A percentile compares a stretch with the other conserved stretches of the same genome.
These are phyloP conservation scores for Gadus chalcogrammus DNA, from an alignment of 2,113 vertebrate species.

Conservation along the genomic window DNA sequence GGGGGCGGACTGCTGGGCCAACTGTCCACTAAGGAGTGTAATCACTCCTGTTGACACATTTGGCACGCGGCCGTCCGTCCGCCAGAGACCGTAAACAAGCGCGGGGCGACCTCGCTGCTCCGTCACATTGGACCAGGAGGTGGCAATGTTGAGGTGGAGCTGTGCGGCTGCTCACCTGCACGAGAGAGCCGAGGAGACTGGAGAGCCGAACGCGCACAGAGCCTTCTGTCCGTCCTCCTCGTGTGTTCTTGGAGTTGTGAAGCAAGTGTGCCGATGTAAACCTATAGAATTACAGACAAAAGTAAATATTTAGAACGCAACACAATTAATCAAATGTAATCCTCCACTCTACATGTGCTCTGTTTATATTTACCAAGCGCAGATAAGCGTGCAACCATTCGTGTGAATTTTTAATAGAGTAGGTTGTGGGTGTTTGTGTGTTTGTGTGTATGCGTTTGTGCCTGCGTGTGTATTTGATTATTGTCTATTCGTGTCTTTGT, in stretches of 20 bases:
- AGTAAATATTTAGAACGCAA: no score
- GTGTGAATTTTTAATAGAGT: no score
- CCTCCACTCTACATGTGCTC: no score
- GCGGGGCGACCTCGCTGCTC: constrained; percentile 28
- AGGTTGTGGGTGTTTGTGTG: background rate
- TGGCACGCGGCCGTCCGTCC: constrained; percentile 57
- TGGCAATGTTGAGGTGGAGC: constrained; percentile 69
- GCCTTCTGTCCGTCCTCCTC: no score
- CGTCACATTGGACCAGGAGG: constrained; percentile 64
- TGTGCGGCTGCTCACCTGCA: background rate
- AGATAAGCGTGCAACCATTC: no score
- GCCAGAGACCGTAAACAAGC: constrained; percentile 35
- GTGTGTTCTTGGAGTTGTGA: no score
- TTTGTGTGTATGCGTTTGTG: background rate
- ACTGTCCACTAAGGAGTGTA: constrained; percentile 69
- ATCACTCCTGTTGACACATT: constrained; percentile 71
- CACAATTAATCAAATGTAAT: no score
- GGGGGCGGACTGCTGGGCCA: constrained; percentile 65
- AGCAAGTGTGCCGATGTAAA: no score
- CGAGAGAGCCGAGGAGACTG: constrained; percentile 8
- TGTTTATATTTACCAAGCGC: no score
- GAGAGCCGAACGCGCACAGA: no score
- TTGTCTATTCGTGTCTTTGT: constrained; percentile 27
- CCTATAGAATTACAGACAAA: no score
- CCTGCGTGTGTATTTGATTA: background rate